phyloP scores from a whole-genome alignment of 2,888 invertebrate species.

The Ormyrus nitidulus region DNA sequence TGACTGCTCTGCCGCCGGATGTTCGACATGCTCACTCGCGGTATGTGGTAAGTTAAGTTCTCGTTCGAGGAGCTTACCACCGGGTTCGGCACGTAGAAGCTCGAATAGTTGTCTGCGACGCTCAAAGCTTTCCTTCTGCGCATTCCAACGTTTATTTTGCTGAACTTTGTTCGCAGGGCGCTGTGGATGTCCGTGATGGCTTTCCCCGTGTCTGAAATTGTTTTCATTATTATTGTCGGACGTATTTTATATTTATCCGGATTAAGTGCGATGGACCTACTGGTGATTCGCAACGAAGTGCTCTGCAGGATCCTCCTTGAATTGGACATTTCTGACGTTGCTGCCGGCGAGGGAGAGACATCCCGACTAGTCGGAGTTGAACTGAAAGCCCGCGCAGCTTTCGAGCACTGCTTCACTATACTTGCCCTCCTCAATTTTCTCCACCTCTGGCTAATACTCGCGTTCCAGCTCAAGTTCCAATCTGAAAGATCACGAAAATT shows the following conservation, averaged over 20 bases:
- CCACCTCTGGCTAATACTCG: slow-evolving; percentile 86
- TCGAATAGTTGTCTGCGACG: slow-evolving; percentile 81
- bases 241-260: background rate
- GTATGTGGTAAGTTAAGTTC: slow-evolving; percentile 61
- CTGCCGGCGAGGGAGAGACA: slow-evolving; percentile 71
- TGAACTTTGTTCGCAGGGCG: slow-evolving; percentile 80
- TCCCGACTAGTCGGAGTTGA: slow-evolving; percentile 72
- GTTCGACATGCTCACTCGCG: slow-evolving; percentile 71
- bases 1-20: slow-evolving; percentile 64
- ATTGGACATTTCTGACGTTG: slow-evolving; percentile 57
- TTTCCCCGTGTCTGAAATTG: slow-evolving; percentile 69
- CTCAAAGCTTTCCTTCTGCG: slow-evolving; percentile 82
- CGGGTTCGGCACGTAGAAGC: slow-evolving; percentile 84
- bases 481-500: slow-evolving; percentile 70
- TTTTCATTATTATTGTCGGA: background rate
- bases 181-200: slow-evolving; percentile 82
- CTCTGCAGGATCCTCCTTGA: slow-evolving; percentile 70
- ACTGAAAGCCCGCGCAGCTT: slow-evolving; percentile 67
- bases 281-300: slow-evolving; percentile 76
- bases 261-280: slow-evolving; percentile 57
- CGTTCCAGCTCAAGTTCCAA: slow-evolving; percentile 78
- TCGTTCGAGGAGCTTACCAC: slow-evolving; percentile 67
- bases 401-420: slow-evolving; percentile 54
- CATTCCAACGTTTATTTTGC: slow-evolving; percentile 83
- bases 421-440: slow-evolving; percentile 81